These are phyloP conservation scores for Rousettus madagascariensis DNA, from an alignment of 2,797 vertebrate species.

Conservation along the genomic window DNA sequence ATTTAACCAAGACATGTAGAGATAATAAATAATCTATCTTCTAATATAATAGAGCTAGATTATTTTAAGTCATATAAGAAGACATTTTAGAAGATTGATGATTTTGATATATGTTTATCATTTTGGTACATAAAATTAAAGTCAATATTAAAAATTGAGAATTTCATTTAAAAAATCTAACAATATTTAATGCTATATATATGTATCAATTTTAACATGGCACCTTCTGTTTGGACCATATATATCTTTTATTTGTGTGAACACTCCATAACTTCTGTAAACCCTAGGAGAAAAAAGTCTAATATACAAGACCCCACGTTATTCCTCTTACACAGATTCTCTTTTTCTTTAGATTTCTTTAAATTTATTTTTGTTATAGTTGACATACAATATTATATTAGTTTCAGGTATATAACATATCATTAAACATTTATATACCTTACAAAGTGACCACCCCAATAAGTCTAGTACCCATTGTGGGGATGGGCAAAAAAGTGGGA, in stretches of 20 bases:
- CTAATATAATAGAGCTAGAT: background rate
- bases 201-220: background rate
- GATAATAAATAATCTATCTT: background rate
- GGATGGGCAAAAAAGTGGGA: background rate
- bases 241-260: background rate
- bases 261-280: slow-evolving; percentile 17
- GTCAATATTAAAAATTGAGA: background rate
- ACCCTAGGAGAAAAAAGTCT: background rate
- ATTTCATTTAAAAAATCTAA: background rate
- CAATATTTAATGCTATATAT: background rate
- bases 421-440: too few species aligned
- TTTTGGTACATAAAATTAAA: slow-evolving; percentile 11
- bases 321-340: background rate
- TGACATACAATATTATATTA: too few species aligned
- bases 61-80: background rate
- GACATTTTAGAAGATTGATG: background rate
- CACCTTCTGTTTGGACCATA: background rate
- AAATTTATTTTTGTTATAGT: background rate
- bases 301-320: background rate
- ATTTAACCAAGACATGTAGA: background rate
- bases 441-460: background rate
- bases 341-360: background rate
- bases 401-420: too few species aligned
- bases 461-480: background rate
- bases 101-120: background rate